phyloP scores from a whole-genome alignment of 2,888 invertebrate species.

The Cheilosia variabilis region DNA sequence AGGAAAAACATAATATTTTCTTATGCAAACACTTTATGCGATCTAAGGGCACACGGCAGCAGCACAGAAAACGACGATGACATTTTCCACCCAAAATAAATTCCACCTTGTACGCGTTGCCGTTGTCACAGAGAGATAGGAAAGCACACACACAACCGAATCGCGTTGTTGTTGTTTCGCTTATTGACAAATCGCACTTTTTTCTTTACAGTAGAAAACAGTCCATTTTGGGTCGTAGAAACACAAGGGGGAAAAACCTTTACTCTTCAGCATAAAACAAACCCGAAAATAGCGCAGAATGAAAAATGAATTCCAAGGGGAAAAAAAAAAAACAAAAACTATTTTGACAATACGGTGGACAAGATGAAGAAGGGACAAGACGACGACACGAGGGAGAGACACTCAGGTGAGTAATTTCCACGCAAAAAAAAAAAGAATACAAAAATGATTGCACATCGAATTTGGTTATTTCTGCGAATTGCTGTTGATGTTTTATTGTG shows the following conservation, averaged over 20 bases:
- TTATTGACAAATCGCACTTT: constrained; percentile 13
- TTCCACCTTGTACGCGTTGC: constrained; percentile 21
- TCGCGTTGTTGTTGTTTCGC: background rate
- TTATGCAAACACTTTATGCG: constrained; percentile 34
- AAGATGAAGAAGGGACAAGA: too few species aligned
- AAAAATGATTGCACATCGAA: background rate
- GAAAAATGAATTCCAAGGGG: background rate
- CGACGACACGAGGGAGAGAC: constrained; percentile 11
- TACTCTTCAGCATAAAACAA: constrained; percentile 7
- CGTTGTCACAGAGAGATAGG: constrained; percentile 1
- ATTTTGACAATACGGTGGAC: background rate
- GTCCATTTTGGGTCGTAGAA: background rate
- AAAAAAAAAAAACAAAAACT: background rate
- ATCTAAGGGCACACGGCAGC: constrained; percentile 10
- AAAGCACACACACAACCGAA: constrained; percentile 9
- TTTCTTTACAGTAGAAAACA: background rate
- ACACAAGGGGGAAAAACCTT: background rate
- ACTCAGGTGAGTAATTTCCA: background rate
- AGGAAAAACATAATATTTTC: constrained; percentile 14
- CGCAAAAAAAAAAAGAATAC: constrained; percentile 8
- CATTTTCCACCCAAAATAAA: constrained; percentile 44
- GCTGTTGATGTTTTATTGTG: background rate
- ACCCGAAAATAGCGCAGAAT: constrained; percentile 16
- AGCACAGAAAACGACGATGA: constrained; percentile 8
- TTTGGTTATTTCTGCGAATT: background rate